Evolutionary conservation across 2,797 vertebrate species (phyloP).

Genomic region (Mus minutoides): DNA sequence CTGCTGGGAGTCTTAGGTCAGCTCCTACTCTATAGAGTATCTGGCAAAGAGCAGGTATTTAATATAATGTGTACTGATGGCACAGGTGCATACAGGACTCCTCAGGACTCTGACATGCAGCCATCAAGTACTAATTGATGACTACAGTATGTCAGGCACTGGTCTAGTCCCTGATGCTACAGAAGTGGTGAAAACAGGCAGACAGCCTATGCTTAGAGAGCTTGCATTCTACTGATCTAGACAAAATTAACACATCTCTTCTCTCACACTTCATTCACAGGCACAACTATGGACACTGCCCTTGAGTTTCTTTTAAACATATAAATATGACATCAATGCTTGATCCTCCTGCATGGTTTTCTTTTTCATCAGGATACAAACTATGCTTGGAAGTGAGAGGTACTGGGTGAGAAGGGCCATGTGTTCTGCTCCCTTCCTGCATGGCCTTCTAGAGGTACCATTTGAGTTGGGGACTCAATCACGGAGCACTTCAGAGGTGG

Average conservation of each 20-base stretch:
- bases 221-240: background rate
- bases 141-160: background rate
- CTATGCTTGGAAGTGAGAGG: background rate
- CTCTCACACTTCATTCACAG: background rate
- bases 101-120: background rate
- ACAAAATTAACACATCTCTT: background rate
- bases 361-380: background rate
- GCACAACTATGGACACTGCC: constrained; percentile 1
- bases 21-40: background rate
- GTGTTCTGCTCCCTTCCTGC: background rate
- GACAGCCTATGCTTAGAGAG: background rate
- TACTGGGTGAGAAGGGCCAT: background rate
- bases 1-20: background rate
- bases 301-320: background rate
- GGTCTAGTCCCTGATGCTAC: background rate
- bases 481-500: background rate
- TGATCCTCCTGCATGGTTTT: background rate
- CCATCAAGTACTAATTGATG: background rate
- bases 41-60: background rate
- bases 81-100: background rate
- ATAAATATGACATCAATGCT: background rate
- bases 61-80: background rate
- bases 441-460: background rate
- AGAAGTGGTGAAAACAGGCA: background rate
- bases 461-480: constrained; percentile 2